A percentile compares a stretch with the other conserved stretches of the same genome.
These are phyloP conservation scores for Stenodema calcarata DNA, from an alignment of 2,888 invertebrate species.

Conservation along the genomic window DNA sequence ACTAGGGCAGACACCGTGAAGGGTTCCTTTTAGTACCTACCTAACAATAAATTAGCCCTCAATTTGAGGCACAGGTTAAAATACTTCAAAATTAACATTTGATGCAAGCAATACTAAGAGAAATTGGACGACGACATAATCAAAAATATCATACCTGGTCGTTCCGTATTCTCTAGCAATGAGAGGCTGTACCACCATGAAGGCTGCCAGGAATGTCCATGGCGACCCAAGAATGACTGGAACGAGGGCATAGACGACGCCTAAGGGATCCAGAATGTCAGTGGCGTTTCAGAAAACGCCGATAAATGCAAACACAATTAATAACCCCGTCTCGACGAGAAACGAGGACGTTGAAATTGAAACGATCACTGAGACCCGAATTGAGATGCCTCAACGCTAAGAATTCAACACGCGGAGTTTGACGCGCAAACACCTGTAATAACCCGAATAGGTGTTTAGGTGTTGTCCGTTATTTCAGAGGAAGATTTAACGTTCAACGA, in stretches of 20 bases:
- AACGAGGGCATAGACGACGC: background rate
- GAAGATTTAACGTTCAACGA: background rate
- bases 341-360: background rate
- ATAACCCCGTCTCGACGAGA: background rate
- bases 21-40: too few relatives aligned
- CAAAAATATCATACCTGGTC: background rate
- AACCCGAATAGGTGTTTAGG: background rate
- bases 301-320: background rate
- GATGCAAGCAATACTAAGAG: too few relatives aligned
- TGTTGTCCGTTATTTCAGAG: background rate
- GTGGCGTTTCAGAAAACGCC: background rate
- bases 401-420: background rate
- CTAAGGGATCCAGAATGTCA: background rate
- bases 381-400: background rate
- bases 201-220: background rate
- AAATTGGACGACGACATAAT: too few relatives aligned
- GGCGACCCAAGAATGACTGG: background rate
- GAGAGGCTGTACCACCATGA: background rate
- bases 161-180: background rate
- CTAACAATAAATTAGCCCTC: too few relatives aligned
- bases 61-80: too few relatives aligned
- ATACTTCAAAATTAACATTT: too few relatives aligned
- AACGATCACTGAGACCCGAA: background rate
- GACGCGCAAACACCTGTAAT: background rate
- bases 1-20: too few relatives aligned